Evolutionary conservation across 2,113 vertebrate species (phyloP).

Genomic region (Actenoides lindsayi): DNA sequence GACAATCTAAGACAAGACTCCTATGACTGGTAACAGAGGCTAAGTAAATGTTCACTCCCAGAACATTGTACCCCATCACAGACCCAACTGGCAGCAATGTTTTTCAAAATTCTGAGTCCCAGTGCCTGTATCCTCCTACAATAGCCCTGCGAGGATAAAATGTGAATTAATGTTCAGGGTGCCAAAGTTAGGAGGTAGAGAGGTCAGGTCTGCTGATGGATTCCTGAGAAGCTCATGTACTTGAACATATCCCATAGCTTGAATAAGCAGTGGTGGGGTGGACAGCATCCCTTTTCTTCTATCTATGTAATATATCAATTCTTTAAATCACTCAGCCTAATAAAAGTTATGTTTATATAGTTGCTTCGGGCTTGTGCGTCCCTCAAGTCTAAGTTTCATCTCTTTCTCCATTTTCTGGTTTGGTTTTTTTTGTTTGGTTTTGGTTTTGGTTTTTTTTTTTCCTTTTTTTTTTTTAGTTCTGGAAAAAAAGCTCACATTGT

Average conservation of each 20-base stretch:
- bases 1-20: neutral
- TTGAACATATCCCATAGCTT: neutral
- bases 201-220: neutral
- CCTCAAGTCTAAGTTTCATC: neutral
- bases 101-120: neutral
- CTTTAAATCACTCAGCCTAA: neutral
- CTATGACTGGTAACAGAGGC: neutral
- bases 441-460: no score
- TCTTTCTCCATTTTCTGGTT: neutral
- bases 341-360: neutral
- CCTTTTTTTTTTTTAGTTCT: neutral
- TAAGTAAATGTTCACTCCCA: neutral
- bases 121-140: neutral
- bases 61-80: neutral
- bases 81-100: neutral
- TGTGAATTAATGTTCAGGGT: neutral
- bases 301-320: neutral
- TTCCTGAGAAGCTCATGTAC: neutral
- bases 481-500: neutral
- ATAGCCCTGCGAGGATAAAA: neutral
- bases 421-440: no score
- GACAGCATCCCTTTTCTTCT: neutral
- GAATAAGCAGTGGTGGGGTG: accelerated
- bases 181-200: neutral
- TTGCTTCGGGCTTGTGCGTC: neutral